phyloP scores from a whole-genome alignment of 64 coral and sea anemone genomes.

The Hydrozoanthus tunicans region DNA sequence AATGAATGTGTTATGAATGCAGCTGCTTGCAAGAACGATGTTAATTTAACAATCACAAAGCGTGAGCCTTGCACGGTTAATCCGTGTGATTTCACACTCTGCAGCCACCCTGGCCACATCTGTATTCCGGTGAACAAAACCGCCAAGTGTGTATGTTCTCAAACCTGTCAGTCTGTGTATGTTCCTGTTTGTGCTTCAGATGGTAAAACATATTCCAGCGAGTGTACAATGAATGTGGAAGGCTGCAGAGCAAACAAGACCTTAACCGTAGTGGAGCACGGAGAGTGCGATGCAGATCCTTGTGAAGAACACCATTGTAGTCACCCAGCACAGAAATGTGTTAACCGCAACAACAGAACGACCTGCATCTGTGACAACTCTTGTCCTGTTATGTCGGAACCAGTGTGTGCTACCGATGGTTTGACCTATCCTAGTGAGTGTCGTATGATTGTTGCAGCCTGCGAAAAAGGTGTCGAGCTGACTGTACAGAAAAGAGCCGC shows the following conservation, averaged over 20 bases:
- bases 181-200: conserved; percentile 44
- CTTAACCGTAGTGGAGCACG: conserved; percentile 13
- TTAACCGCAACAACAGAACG: conserved; percentile 38
- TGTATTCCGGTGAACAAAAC: conserved; percentile 54
- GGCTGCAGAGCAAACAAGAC: conserved; percentile 13
- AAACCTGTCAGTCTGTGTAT: conserved; percentile 22
- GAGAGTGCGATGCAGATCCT: conserved; percentile 15
- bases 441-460: conserved; percentile 26
- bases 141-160: conserved; percentile 70
- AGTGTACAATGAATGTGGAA: conserved; percentile 24
- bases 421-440: conserved; percentile 32
- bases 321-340: conserved; percentile 35
- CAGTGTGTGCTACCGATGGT: conserved; percentile 41
- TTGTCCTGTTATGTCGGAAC: conserved; percentile 30
- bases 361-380: conserved; percentile 23
- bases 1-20: conserved; percentile 59
- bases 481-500: conserved; percentile 32
- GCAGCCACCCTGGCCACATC: conserved; percentile 60
- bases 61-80: conserved; percentile 9
- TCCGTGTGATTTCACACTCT: conserved; percentile 62
- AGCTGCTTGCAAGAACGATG: conserved; percentile 21
- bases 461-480: not conserved
- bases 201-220: conserved; percentile 29
- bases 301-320: conserved; percentile 13
- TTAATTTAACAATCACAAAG: not conserved